Base-by-base conservation (phyloP, 1,140 invertebrate species). In the Helicoverpa zea region DNA sequence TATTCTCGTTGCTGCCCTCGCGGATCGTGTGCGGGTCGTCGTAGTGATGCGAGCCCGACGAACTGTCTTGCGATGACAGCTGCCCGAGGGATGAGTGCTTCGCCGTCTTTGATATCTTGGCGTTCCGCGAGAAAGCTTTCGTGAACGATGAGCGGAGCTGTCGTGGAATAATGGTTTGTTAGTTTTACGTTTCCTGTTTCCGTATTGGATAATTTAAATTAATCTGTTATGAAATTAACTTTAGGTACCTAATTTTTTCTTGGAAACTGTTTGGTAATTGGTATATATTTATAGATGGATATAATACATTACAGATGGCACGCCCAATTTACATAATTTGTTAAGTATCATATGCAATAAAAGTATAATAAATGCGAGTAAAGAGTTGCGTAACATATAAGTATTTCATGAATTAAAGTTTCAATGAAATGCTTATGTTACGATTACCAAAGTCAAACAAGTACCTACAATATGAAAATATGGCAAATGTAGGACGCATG, bases 101-200 rank as follows among this genome's bases (percentile, higher is more conserved):
- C 80, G 96, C 96, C 83, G 96, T 96, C 94, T 97, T 97, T 29
- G 96, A 96, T 81, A 97, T 96, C 94, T 97, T 97, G 81, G 96
- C 96, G 89, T 97, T 97, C 74, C 96, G 95, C 7, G 98, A 99
- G 93, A 99, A 99, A n/a, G 99, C 99, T 95, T 99, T 99, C 83
- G 98, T 99, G 94, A 99, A 99, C 13, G 98, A 99, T 94, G 98
- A 99, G 56, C 99, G 96, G 56, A 99, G 95, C 98, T 98, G 95
- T 66, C 89, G 88, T 59, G 54, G 35, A 77, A 66, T n/a, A 75
- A 54, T 54, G 61, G 52, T 77, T 64, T 52, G 61, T 54, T 66
- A 72, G 49, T 51, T 18, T 73, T 56, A n/a, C 58, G 14, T 54
- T 54, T 14, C 5, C n/a, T 54, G 13, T 11, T 58, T 58, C 18